Conservation (phyloP, 2,113 vertebrate genomes). For the Clarias gariepinus region DNA sequence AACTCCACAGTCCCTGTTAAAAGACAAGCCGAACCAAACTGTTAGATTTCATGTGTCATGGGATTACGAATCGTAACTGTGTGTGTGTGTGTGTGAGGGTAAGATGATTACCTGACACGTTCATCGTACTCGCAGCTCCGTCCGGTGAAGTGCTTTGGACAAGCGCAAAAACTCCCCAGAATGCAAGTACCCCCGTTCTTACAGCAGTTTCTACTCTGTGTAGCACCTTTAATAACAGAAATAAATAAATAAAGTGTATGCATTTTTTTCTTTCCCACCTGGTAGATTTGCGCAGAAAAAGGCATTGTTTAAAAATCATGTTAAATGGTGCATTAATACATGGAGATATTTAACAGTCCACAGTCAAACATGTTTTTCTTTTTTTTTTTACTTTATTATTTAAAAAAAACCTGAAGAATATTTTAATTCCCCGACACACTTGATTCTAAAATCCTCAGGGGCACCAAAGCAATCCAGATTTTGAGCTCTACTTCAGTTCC, state of each 20-base stretch:
- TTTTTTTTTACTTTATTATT: not conserved
- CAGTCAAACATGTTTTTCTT: not conserved
- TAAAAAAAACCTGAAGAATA: not conserved
- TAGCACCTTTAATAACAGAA: constrained; percentile 54
- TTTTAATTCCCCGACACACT: not conserved
- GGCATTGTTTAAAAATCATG: constrained; percentile 16
- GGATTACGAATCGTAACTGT: not conserved
- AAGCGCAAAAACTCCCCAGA: constrained; percentile 70
- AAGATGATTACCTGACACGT: constrained; percentile 54
- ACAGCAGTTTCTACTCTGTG: constrained; percentile 73
- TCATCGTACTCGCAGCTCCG: constrained; percentile 72
- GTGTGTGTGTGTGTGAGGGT: no score
- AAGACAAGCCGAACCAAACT: not conserved
- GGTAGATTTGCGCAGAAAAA: not conserved
- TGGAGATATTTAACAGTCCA: constrained; percentile 1
- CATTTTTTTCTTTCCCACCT: not conserved
- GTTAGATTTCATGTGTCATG: not conserved
- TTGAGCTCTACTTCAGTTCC: not conserved
- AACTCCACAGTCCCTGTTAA: constrained; percentile 61
- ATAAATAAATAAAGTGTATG: not conserved
- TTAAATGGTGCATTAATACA: constrained; percentile 8
- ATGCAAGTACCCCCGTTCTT: constrained; percentile 75
- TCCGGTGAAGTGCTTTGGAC: constrained; percentile 68
- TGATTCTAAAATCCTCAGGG: not conserved
- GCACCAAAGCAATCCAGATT: not conserved